Evolutionary conservation across 2,797 vertebrate species (phyloP).

Genomic region (Coluber constrictor): DNA sequence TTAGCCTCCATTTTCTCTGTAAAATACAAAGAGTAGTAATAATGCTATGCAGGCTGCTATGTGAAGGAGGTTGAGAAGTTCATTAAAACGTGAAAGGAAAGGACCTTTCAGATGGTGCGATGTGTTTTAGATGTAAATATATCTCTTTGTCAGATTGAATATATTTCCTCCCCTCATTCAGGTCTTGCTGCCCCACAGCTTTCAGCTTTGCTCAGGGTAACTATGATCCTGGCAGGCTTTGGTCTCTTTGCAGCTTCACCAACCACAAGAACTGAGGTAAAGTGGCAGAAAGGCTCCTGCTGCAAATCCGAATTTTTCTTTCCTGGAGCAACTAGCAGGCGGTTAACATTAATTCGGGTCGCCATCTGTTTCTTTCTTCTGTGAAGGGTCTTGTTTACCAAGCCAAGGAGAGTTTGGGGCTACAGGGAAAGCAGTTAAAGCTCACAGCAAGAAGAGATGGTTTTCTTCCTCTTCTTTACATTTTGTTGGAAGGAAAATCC

Average conservation of each 20-base stretch:
- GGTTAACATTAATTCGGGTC: constrained; percentile 59
- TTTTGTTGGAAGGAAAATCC: not conserved
- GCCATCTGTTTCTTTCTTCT: constrained; percentile 51
- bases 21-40: not conserved
- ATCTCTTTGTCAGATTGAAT: constrained; percentile 14
- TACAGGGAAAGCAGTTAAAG: constrained; percentile 60
- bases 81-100: not conserved
- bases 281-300: constrained; percentile 65
- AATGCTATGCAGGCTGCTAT: not conserved
- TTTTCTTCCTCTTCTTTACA: not conserved
- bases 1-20: not conserved
- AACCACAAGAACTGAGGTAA: constrained; percentile 62
- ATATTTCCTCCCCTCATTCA: constrained; percentile 36
- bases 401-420: constrained; percentile 50
- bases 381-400: constrained; percentile 65
- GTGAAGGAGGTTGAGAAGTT: not conserved
- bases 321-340: constrained; percentile 47
- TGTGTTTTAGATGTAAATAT: not conserved
- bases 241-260: constrained; percentile 48
- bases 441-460: constrained; percentile 6
- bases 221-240: constrained; percentile 43
- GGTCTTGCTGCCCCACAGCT: constrained; percentile 35
- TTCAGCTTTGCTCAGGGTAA: constrained; percentile 39
- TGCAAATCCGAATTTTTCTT: constrained; percentile 63
- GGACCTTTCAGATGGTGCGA: not conserved